A percentile compares a stretch with the other conserved stretches of the same genome.
Conservation (phyloP, 2,888 invertebrate species). For the Lysandra coridon region DNA sequence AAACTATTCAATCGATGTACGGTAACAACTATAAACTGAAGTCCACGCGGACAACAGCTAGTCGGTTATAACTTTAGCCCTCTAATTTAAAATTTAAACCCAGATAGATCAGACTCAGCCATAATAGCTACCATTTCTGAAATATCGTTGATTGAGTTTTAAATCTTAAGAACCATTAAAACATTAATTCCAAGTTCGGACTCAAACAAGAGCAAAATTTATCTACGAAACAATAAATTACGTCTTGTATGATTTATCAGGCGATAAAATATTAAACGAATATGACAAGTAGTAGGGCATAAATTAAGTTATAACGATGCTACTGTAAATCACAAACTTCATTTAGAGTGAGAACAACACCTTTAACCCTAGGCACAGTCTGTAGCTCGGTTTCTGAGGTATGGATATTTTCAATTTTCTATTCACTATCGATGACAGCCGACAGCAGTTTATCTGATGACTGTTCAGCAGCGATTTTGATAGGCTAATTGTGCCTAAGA, state of each 20-base stretch:
- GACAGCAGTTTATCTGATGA: too few species aligned
- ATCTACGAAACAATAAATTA: conserved; percentile 23
- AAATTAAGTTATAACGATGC: conserved; percentile 21
- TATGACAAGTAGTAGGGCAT: conserved; percentile 29
- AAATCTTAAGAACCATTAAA: neutral
- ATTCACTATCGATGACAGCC: too few species aligned
- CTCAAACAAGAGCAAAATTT: neutral
- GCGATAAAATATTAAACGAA: conserved; percentile 30
- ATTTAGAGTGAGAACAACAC: neutral
- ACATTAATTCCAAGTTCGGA: neutral
- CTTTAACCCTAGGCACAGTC: neutral
- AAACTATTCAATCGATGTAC: too few species aligned
- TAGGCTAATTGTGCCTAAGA: too few species aligned
- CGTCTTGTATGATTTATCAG: conserved; percentile 28
- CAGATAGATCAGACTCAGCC: too few species aligned
- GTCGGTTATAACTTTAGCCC: too few species aligned
- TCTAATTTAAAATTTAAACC: too few species aligned
- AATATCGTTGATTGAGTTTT: neutral
- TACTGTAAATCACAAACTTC: conserved; percentile 1
- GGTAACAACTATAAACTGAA: too few species aligned
- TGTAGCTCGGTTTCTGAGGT: too few species aligned
- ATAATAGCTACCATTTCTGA: neutral
- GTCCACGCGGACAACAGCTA: too few species aligned
- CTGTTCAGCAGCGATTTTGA: too few species aligned
- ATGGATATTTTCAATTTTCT: too few species aligned